Base-by-base conservation (phyloP, 2,113 vertebrate species). In the Abramis brama region DNA sequence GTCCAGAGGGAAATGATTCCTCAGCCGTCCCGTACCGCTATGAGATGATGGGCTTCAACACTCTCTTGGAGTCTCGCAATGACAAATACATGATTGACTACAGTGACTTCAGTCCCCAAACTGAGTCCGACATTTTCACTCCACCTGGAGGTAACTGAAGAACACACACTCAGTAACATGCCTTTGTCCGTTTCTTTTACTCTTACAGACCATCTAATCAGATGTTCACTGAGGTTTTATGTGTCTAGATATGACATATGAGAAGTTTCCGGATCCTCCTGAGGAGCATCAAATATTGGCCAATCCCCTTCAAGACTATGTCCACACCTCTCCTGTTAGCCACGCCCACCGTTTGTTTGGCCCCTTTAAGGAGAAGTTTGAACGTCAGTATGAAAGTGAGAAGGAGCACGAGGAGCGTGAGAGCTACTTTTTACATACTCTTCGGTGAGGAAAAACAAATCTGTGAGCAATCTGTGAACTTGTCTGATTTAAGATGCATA, bases 271-370 rank as follows among this genome's bases (percentile, higher is more conserved):
- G 62, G 94, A 94, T 78, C 91, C 93, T 0, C 93, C 93, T 23
- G 91, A 86, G 0, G 96, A 96, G 88, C 95, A 95, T 30, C 91
- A 92, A 6, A 84, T 96, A 84, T 85, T 96, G 91, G 96, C 93
- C 1, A 97, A 96, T 90, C 96, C 96, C 11, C 95, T 96, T 94
- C 94, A 95, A 76, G 96, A 97, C 71, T 92, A 97, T 78, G 91
- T 96, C 81, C 93, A 94, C 60, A 92, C 86, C 1, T 91, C 92
- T 0, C 87, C 91, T 5, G 88, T 83, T 5, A 93, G 94, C 19
- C 93, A 94, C 80, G 88, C 94, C 0, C 93, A 95, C 36, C 85
- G 57, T 15, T 90, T 94, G 0, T 96, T 96, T 64, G 85, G 90
- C 0, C 93, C 96, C 8, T 96, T 94, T 89, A 93, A 94, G 70